Base-by-base conservation (phyloP, 2,888 invertebrate species). In the Apodemia zela region DNA sequence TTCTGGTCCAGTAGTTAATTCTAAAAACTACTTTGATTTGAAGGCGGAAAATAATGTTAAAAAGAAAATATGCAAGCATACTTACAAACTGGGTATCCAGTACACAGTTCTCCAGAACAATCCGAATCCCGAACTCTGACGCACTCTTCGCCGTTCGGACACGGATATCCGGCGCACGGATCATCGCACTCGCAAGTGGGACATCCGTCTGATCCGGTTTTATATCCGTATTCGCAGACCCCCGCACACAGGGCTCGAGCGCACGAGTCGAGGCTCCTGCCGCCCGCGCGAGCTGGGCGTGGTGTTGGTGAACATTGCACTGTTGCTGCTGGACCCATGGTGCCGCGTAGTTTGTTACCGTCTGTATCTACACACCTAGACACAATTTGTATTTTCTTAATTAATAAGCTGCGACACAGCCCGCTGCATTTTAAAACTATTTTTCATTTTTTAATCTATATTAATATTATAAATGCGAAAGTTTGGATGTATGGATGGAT, bases 181-280 rank as follows among this genome's bases (percentile, higher is more conserved):
- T 97, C 95, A 61, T 96, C 95, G 77, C 97, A 97, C 80, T 97
- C 96, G 78, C 97, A 97, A 0, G 95, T 96, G 0, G 96, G 95
- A 73, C 97, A 97, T 0, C 96, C 97, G 61, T 94, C 92, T 8
- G 88, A 82, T 0, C 87, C 88, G 3, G 93, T 93, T 84, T 95
- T 95, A 80, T 96, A 97, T 0, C 97, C 97, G 73, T 96, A 97
- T 79, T 97, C 96, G 74, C 97, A 97, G 59, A 96, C 94, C 3
- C 95, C 95, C 0, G 96, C 96, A 76, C 97, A 97, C 60, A 97
- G 94, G 5, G 95, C 93, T 7, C 93, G 91, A 49, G 95, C 94
- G 72, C 97, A 97, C 13, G 85, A 73, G 15, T 81, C 81, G 8
- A 94, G 83, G 67, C 93, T 93, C n/a, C 94, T 85, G 1, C 87